These are phyloP conservation scores for Ailurus styani DNA, from an alignment of 2,113 vertebrate species.

Conservation along the genomic window DNA sequence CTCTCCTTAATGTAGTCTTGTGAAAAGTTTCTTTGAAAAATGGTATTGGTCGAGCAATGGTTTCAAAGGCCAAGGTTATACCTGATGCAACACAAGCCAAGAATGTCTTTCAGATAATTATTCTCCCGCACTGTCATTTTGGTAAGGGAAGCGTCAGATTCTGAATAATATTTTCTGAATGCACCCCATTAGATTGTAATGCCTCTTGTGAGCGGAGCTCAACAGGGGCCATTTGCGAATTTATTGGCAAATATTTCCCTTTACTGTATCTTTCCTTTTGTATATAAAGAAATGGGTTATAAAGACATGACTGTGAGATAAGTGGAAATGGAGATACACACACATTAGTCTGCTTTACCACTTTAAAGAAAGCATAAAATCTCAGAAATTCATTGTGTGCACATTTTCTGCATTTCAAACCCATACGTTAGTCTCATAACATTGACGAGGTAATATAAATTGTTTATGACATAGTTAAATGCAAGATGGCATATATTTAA, in stretches of 20 bases:
- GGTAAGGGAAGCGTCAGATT: not conserved
- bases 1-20: not conserved
- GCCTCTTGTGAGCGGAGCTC: not conserved
- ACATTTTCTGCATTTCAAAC: conserved; percentile 45
- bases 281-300: not conserved
- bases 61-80: not conserved
- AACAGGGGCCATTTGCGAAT: not conserved
- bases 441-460: conserved; percentile 36
- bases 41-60: not conserved
- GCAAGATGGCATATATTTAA: conserved; percentile 30
- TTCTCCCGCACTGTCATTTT: not conserved
- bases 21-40: not conserved
- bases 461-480: conserved; percentile 38
- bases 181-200: not conserved
- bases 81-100: not conserved
- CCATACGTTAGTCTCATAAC: conserved; percentile 22
- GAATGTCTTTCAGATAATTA: not conserved
- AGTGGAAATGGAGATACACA: not conserved
- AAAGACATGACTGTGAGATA: not conserved
- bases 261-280: not conserved
- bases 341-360: conserved; percentile 26
- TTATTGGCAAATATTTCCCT: not conserved
- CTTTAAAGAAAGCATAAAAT: conserved; percentile 33
- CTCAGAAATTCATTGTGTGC: conserved; percentile 10
- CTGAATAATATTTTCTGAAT: not conserved